A percentile compares a stretch with the other conserved stretches of the same genome.
phyloP scores from a whole-genome alignment of 2,113 vertebrate genomes.

The Takifugu bimaculatus region DNA sequence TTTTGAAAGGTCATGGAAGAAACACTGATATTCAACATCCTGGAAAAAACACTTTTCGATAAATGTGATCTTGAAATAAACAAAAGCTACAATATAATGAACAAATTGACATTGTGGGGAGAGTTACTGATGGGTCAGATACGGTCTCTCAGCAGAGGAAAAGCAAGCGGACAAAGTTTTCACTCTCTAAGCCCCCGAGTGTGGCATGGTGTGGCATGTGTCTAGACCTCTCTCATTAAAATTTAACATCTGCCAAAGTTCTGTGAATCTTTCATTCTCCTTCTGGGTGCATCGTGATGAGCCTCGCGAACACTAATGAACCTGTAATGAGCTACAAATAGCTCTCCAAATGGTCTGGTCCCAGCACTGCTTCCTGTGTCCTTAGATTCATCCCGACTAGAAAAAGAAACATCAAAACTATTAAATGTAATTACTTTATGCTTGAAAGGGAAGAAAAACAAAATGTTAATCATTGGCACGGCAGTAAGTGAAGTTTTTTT shows the following conservation, averaged over 20 bases:
- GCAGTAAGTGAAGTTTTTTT: neutral
- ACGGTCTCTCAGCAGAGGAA: neutral
- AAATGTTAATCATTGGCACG: neutral
- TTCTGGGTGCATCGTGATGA: constrained; percentile 47
- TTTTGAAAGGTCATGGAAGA: too few species aligned
- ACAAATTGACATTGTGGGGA: neutral
- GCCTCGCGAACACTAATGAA: constrained; percentile 57
- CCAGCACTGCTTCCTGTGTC: constrained; percentile 49
- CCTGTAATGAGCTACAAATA: constrained; percentile 66
- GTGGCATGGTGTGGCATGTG: constrained; percentile 11
- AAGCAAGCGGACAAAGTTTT: neutral
- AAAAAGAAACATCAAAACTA: constrained; percentile 19
- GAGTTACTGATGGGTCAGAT: neutral
- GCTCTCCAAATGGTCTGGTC: constrained; percentile 51
- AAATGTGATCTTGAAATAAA: too few species aligned
- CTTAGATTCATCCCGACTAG: constrained; percentile 30
- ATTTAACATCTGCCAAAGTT: constrained; percentile 65
- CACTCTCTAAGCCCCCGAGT: constrained; percentile 5
- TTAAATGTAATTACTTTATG: constrained; percentile 12
- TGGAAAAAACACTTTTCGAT: too few species aligned
- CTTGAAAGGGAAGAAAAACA: neutral
- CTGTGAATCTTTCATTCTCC: constrained; percentile 69
- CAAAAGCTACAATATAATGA: too few species aligned
- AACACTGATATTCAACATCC: too few species aligned
- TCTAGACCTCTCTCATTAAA: constrained; percentile 60